phyloP scores from a whole-genome alignment of 1,140 invertebrate species.

The Orchesella cincta region DNA sequence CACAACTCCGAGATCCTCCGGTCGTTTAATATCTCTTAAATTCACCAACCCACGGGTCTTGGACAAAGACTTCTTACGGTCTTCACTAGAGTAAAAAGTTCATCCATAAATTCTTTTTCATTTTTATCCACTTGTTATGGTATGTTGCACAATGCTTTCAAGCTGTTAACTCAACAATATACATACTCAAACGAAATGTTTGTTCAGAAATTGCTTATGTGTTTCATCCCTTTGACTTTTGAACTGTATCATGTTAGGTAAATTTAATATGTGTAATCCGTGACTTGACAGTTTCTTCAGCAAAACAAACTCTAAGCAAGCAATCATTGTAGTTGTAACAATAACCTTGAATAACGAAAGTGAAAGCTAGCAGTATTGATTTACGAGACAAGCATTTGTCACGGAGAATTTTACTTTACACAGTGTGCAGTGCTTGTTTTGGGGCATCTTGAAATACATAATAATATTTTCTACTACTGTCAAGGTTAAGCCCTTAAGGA shows the following conservation, averaged over 20 bases:
- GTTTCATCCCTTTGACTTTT: too few species aligned
- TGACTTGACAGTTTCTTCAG: neutral
- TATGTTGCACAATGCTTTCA: too few species aligned
- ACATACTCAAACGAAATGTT: too few species aligned
- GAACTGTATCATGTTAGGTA: too few species aligned
- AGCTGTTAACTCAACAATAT: too few species aligned
- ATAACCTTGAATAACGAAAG: neutral
- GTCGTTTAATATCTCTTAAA: constrained; percentile 11
- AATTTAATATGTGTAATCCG: neutral
- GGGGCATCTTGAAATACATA: neutral
- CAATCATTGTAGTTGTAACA: neutral
- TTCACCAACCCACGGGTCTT: neutral
- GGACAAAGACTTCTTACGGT: neutral
- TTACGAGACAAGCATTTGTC: neutral
- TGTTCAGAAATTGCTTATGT: too few species aligned
- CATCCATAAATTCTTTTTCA: too few species aligned
- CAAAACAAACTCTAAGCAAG: neutral
- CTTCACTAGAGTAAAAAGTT: neutral
- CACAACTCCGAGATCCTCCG: neutral
- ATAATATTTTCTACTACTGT: neutral
- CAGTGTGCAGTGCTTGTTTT: neutral
- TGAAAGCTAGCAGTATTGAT: too few species aligned
- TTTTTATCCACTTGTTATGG: too few species aligned
- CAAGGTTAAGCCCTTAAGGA: neutral
- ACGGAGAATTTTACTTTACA: neutral